Base-by-base conservation (phyloP, 2,888 invertebrate genomes). In the Ptilodon capucinus region DNA sequence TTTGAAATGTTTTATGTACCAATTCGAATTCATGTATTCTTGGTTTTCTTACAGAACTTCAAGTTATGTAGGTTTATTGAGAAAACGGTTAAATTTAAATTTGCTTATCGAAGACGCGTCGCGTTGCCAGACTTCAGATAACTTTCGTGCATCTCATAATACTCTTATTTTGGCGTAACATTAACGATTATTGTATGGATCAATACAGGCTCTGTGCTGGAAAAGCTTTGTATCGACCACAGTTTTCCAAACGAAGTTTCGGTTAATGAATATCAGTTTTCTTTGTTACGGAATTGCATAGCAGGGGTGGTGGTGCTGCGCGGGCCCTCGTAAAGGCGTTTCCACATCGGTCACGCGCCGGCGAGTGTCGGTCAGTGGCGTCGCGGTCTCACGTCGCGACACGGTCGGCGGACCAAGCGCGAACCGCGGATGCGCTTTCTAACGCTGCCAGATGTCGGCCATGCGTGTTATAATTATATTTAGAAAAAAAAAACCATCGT, bases 331-430 rank as follows among this genome's bases (percentile, higher is more conserved):
- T 73, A 72, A 76, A 75, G 76, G 60, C 60, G 71, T 68, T 56
- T 73, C 63, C 74, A 79, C 74, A 76, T 67, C 48, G 57, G 81
- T 74, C 75, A 79, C 80, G 81, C 77, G 66, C 75, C 59, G 74
- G 48, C 64, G 79, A 69, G 68, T 81, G 74, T 86, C 87, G 89
- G 84, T 87, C 86, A 85, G 84, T 84, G 82, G 86, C 85, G 84
- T 82, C 76, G 63, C 71, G 71, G 66, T 71, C 78, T 68, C 74
- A 74, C 79, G 71, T 64, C 60, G 60, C 73, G 75, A 62, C 74
- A 79, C 85, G 85, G 74, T 81, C 76, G 51, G 66, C 71, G 77
- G 71, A 67, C 68, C 84, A 81, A 79, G 79, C 84, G 84, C 70
- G 68, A 76, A 74, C 64, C 71, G 23, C 40, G 57, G 81, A 77